phyloP scores from a whole-genome alignment of 2,888 invertebrate species.

The Drosophila melanosoma region DNA sequence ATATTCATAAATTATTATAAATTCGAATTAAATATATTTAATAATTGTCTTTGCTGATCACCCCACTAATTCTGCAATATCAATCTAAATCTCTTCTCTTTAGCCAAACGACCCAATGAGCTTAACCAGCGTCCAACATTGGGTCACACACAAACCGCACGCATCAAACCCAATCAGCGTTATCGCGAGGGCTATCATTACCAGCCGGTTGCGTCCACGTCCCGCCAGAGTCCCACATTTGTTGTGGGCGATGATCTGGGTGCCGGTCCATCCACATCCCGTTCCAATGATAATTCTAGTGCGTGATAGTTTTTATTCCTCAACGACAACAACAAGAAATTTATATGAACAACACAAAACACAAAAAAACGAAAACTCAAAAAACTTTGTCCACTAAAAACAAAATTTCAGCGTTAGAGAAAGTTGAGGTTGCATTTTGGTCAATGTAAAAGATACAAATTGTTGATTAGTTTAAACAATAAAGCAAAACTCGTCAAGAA shows the following conservation, averaged over 20 bases:
- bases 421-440: slow-evolving; percentile 75
- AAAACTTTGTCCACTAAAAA: slow-evolving; percentile 50
- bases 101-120: slow-evolving; percentile 86
- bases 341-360: slow-evolving; percentile 58
- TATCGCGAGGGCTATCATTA: slow-evolving; percentile 86
- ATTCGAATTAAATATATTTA: no score
- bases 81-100: neutral
- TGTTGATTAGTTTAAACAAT: slow-evolving; percentile 75
- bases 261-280: slow-evolving; percentile 85
- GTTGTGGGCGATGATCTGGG: slow-evolving; percentile 84
- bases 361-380: slow-evolving; percentile 38
- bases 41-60: neutral
- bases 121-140: slow-evolving; percentile 85
- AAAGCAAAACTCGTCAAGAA: slow-evolving; percentile 47
- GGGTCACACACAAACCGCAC: slow-evolving; percentile 85
- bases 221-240: slow-evolving; percentile 86
- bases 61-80: neutral
- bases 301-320: slow-evolving; percentile 86
- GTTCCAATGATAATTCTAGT: slow-evolving; percentile 86
- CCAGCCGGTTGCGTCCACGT: slow-evolving; percentile 86
- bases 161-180: slow-evolving; percentile 85
- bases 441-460: slow-evolving; percentile 73
- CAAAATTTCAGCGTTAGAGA: slow-evolving; percentile 44
- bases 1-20: no score
- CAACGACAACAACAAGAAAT: slow-evolving; percentile 71